Evolutionary conservation across 2,797 vertebrate genomes (phyloP), one percentile per base, ranked within the genome.

Genomic region (Aeoliscus strigatus): DNA sequence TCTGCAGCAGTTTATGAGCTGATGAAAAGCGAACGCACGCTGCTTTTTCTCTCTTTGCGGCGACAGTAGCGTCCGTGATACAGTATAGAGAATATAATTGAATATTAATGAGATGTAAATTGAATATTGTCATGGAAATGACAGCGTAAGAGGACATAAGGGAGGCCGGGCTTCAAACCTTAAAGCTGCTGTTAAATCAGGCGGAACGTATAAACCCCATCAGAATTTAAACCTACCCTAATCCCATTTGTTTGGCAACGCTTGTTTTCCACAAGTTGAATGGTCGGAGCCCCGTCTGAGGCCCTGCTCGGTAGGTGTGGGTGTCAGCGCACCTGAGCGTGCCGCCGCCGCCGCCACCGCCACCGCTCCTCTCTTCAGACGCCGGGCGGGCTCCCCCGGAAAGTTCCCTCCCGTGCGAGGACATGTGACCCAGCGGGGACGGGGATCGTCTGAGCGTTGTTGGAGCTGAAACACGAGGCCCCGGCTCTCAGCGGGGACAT

Each of bases 381-480:
- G 32, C n/a, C n/a, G n/a, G n/a, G n/a, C n/a, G 52, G 46, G 71
- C 67, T 77, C 70, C 66, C 60, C 47, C 39, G 70, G 66, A 75
- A 63, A 58, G 50, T 44, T 66, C 50, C 48, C 69, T 66, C 63
- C 65, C 51, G 70, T 43, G 58, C 16, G 44, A 63, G 75, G 80
- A 80, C 77, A 71, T 71, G 70, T 14, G 69, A 81, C 75, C 71
- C 81, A 76, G 65, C 16, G 53, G 79, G 75, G 79, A 81, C 77
- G 52, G 64, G 30, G 60, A 63, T 71, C 69, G 52, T 76, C 80
- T 73, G 69, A 79, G 71, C 32, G 60, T 51, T 53, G 79, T 81
- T 28, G 14, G 45, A 32, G 39, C 73, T 79, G 75, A 82, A 87
- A 89, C 82, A 85, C 80, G 82, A 87, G 81, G 83, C 80, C 70